These are phyloP conservation scores for Rhyacophila brunnea DNA, from an alignment of 1,140 invertebrate species.

Conservation along the genomic window DNA sequence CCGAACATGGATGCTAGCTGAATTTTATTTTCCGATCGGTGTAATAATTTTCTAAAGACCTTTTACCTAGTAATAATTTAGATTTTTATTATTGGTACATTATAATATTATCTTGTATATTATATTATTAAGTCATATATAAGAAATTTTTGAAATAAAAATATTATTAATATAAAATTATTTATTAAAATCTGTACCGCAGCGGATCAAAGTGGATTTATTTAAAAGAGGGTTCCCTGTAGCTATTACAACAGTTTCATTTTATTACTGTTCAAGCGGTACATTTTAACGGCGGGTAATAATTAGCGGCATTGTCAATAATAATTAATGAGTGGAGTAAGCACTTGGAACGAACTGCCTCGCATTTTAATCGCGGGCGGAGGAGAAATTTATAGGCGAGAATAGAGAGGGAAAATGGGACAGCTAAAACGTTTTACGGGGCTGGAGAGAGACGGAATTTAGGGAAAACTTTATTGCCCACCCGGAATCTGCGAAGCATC, in stretches of 20 bases:
- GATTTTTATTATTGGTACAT: too few species aligned
- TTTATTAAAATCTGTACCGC: too few species aligned
- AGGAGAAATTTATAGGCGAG: slow-evolving; percentile 26
- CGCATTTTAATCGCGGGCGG: slow-evolving; percentile 28
- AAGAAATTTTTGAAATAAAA: too few species aligned
- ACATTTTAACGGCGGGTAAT: slow-evolving; percentile 29
- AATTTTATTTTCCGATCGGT: too few species aligned
- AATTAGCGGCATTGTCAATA: slow-evolving; percentile 35
- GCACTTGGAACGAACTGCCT: slow-evolving; percentile 6
- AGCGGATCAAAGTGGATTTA: not conserved
- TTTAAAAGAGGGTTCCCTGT: slow-evolving; percentile 14
- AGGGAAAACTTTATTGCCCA: not conserved
- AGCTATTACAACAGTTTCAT: slow-evolving; percentile 14
- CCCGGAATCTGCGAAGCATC: not conserved
- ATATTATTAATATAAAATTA: too few species aligned
- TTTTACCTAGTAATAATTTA: too few species aligned
- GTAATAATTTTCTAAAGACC: too few species aligned
- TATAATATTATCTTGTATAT: too few species aligned
- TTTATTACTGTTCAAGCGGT: slow-evolving; percentile 15
- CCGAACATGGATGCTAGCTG: too few species aligned
- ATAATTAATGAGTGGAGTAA: slow-evolving; percentile 31
- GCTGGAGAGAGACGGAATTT: not conserved
- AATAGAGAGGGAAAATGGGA: slow-evolving; percentile 12
- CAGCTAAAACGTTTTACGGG: slow-evolving; percentile 1
- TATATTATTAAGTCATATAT: too few species aligned